phyloP scores from a whole-genome alignment of 1,140 invertebrate species.

The Phenacoccus solenopsis region DNA sequence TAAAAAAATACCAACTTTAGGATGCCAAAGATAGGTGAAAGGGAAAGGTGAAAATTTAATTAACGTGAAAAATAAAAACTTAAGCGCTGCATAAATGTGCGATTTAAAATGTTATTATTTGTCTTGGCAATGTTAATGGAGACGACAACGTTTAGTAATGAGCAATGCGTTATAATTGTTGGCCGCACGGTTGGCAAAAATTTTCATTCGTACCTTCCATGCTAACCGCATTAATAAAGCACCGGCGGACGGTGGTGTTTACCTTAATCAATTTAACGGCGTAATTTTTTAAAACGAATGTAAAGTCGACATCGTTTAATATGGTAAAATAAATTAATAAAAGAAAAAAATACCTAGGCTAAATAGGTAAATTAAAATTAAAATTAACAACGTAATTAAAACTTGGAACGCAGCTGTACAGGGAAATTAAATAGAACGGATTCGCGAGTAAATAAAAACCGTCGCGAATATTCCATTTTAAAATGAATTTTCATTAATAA shows the following conservation, averaged over 20 bases:
- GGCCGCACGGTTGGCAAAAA: background rate
- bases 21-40: background rate
- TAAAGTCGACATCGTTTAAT: background rate
- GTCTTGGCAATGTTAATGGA: background rate
- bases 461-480: too few species aligned
- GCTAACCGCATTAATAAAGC: too few species aligned
- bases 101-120: background rate
- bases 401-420: too few species aligned
- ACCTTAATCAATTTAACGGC: background rate
- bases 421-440: too few species aligned
- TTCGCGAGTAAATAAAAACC: too few species aligned
- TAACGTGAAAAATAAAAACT: background rate
- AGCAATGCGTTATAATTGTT: background rate
- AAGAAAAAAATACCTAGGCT: background rate
- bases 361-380: background rate
- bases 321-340: background rate
- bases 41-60: background rate
- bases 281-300: background rate
- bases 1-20: background rate
- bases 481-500: too few species aligned
- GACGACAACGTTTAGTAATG: background rate
- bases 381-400: background rate
- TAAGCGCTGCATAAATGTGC: background rate
- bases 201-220: background rate
- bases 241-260: too few species aligned